A percentile compares a stretch with the other conserved stretches of the same genome.
phyloP scores from a whole-genome alignment of 2,113 vertebrate species.

The Lepidothrix coronata region DNA sequence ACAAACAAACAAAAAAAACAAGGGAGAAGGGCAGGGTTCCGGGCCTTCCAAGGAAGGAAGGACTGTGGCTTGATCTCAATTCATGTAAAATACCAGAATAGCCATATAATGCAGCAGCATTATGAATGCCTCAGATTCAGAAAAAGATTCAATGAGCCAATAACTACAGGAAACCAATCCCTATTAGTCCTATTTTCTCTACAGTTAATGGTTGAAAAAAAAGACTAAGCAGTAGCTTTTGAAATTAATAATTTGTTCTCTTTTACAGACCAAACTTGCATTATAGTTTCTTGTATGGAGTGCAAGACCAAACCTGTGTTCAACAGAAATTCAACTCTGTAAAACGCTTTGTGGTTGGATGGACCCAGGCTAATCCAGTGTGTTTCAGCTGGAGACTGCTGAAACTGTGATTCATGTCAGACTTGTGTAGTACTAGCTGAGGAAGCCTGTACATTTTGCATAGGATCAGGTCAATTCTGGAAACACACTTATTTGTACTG shows the following conservation, averaged over 20 bases:
- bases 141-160: not conserved
- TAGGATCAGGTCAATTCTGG: not conserved
- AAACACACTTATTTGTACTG: not conserved
- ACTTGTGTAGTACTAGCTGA: not conserved
- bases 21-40: not conserved
- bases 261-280: not conserved
- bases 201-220: not conserved
- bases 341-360: not conserved
- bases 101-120: not conserved
- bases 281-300: not conserved
- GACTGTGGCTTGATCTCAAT: not conserved
- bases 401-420: not conserved
- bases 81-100: not conserved
- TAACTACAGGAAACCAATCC: not conserved
- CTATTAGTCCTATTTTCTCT: not conserved
- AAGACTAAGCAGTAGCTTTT: not conserved
- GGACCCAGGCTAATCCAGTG: not conserved
- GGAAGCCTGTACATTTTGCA: fast-evolving
- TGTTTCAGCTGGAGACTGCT: not conserved
- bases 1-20: not conserved
- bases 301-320: not conserved
- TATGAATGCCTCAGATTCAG: not conserved
- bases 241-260: not conserved
- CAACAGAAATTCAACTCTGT: not conserved
- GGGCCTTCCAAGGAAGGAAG: not conserved